A percentile compares a stretch with the other conserved stretches of the same genome.
These are phyloP conservation scores for Oeneis ivallda DNA, from an alignment of 2,888 invertebrate genomes.

Conservation along the genomic window DNA sequence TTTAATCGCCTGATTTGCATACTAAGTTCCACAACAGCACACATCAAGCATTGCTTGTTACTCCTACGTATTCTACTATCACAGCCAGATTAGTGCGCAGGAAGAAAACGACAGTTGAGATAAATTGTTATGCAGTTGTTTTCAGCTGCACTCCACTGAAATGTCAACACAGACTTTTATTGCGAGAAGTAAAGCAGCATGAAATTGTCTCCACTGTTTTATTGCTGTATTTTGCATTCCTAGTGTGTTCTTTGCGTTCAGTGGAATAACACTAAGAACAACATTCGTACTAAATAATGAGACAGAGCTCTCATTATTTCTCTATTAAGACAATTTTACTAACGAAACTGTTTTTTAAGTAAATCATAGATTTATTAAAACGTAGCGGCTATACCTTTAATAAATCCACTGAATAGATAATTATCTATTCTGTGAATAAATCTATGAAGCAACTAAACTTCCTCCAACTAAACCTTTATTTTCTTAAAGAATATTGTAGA, in stretches of 20 bases:
- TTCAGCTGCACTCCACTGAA: constrained; percentile 51
- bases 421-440: no score
- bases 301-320: not conserved
- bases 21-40: no score
- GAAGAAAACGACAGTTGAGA: constrained; percentile 24
- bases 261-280: constrained; percentile 8
- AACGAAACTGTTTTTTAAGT: no score
- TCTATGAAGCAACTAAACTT: no score
- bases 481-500: not conserved
- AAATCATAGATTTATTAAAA: no score
- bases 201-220: constrained; percentile 57
- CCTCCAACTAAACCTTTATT: not conserved
- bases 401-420: no score
- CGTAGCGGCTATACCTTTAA: no score
- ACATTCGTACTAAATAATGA: constrained; percentile 7
- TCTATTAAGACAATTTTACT: not conserved
- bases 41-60: not conserved
- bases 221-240: constrained; percentile 59
- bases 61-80: not conserved
- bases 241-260: constrained; percentile 45
- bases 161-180: constrained; percentile 68
- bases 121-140: constrained; percentile 27
- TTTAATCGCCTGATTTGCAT: no score
- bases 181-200: constrained; percentile 59
- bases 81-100: constrained; percentile 10